These are phyloP conservation scores for Paralichthys olivaceus DNA, from an alignment of 2,113 vertebrate genomes.

Conservation along the genomic window DNA sequence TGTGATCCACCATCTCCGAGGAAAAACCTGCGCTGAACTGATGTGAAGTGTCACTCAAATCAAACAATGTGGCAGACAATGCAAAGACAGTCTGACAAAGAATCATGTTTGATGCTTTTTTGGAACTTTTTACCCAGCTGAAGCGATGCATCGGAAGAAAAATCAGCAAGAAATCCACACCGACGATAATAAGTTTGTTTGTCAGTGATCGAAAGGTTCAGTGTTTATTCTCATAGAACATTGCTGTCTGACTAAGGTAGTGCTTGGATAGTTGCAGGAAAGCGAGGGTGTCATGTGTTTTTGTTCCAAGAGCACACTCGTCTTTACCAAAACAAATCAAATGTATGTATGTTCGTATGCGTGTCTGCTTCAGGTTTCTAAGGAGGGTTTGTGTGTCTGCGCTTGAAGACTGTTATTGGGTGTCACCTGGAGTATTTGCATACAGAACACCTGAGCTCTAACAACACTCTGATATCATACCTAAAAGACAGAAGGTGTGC, in stretches of 20 bases:
- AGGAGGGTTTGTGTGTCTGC: slow-evolving; percentile 33
- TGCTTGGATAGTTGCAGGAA: slow-evolving; percentile 52
- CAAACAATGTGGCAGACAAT: slow-evolving; percentile 20
- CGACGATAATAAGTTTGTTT: slow-evolving; percentile 15
- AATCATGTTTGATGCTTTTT: slow-evolving; percentile 34
- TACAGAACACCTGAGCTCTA: slow-evolving; percentile 48
- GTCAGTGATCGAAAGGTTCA: slow-evolving; percentile 63
- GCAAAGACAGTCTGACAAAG: slow-evolving; percentile 17
- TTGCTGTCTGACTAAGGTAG: slow-evolving; percentile 62
- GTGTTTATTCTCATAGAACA: slow-evolving; percentile 78
- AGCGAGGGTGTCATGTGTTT: slow-evolving; percentile 45
- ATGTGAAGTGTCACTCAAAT: slow-evolving; percentile 31
- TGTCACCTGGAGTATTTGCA: slow-evolving; percentile 51
- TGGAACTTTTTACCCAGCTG: slow-evolving; percentile 55
- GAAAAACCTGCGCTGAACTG: slow-evolving; percentile 31
- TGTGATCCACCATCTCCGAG: slow-evolving; percentile 36
- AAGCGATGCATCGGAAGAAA: slow-evolving; percentile 16
- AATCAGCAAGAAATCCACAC: slow-evolving; percentile 15
- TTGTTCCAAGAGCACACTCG: slow-evolving; percentile 67
- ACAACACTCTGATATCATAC: slow-evolving; percentile 34
- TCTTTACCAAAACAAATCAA: slow-evolving; percentile 60
- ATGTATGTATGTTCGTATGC: slow-evolving; percentile 15
- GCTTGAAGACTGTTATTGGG: slow-evolving; percentile 64
- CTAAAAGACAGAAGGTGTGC: slow-evolving; percentile 45
- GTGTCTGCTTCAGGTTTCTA: slow-evolving; percentile 47